Evolutionary conservation across 2,888 invertebrate genomes (phyloP), one percentile per base, ranked within the genome.

Genomic region (Magallana nippona): DNA sequence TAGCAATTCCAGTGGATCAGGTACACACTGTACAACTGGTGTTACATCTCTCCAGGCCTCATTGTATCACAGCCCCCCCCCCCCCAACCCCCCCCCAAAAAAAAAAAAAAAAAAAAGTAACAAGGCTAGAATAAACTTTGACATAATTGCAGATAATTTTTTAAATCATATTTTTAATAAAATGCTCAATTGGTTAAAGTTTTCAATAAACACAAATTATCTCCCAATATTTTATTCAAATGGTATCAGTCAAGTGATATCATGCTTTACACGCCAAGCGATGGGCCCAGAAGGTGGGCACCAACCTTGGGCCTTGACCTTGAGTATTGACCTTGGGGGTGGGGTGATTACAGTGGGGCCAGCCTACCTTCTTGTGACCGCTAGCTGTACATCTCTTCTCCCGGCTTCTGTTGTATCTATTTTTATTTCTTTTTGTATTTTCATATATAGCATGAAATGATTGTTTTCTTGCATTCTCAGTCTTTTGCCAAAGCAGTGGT

Each of bases 391-490:
- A 60, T 60, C 17, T 60, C 32, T 71, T 63, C 32, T 71, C 71
- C 71, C 32, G 71, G 71, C 71, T 71, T 71, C 27, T 44, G 44
- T 44, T 44, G 44, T 44, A 44, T 44, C 19, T 71, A 3, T 22
- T 71, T 13, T 27, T 71, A 27, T 71, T 27, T 71, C 8, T 62
- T 71, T 71, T 71, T 71, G 27, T 71, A 15, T 22, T 27, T 71
- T 27, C 32, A 60, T n/a, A 22, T 22, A 77, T 77, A 77, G 44
- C 77, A 77, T 82, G 15, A 56, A 5, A 22, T 82, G 11, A 60
- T 81, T 82, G 78, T 82, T 86, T 22, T 82, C 81, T 91, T 71
- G 22, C 27, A 13, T 27, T 32, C 15, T 27, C 32, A 22, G 15
- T 22, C 5, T 22, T 71, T 32, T 71, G 71, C 71, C 71, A 71